phyloP scores from a whole-genome alignment of 2,113 vertebrate genomes.

The Pelusios castaneus region DNA sequence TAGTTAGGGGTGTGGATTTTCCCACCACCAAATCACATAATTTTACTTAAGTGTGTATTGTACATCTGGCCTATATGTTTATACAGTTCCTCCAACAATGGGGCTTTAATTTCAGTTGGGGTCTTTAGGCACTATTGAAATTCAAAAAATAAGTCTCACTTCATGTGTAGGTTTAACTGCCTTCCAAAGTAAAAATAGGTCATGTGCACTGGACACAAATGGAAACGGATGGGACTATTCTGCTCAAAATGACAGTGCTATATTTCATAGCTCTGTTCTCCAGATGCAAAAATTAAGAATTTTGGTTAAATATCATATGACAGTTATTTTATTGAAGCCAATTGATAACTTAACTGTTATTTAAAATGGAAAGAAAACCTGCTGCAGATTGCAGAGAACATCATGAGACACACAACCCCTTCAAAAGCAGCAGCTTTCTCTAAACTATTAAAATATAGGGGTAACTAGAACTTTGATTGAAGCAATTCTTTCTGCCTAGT shows the following conservation, averaged over 20 bases:
- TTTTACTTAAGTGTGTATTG: no score
- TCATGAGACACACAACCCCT: neutral
- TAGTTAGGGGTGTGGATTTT: no score
- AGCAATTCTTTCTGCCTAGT: conserved; percentile 27
- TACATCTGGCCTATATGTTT: neutral
- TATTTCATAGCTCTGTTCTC: conserved; percentile 31
- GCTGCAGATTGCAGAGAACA: conserved; percentile 2
- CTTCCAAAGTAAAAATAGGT: conserved; percentile 44
- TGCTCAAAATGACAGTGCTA: conserved; percentile 23
- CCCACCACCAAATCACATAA: no score
- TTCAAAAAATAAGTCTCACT: conserved; percentile 37
- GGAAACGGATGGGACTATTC: conserved; percentile 19
- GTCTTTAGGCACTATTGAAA: neutral
- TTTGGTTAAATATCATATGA: conserved; percentile 55
- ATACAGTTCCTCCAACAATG: neutral
- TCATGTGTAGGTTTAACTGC: neutral
- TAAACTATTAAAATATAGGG: neutral
- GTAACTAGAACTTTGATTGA: neutral
- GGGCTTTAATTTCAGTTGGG: neutral
- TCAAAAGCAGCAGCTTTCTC: conserved; percentile 4
- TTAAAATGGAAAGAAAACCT: conserved; percentile 47
- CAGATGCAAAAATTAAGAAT: conserved; percentile 36
- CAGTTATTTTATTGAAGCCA: no score
- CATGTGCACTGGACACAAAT: neutral
- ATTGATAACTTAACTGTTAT: neutral